These are phyloP conservation scores for Syritta pipiens DNA, from an alignment of 2,888 invertebrate genomes.

Conservation along the genomic window DNA sequence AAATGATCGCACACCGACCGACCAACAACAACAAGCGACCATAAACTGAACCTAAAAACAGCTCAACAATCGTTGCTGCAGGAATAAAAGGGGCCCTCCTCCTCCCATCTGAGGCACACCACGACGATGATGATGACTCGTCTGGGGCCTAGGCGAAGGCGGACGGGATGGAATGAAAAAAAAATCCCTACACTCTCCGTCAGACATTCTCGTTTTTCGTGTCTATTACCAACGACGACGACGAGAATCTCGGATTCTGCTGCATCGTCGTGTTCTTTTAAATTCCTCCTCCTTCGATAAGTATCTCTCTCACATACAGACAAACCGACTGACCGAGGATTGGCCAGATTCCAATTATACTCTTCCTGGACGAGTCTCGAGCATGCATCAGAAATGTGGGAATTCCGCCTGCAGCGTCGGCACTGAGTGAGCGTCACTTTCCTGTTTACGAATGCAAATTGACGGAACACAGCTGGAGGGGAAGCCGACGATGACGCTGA, in stretches of 20 bases:
- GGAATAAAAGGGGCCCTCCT: conserved; percentile 50
- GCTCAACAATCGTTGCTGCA: conserved; percentile 33
- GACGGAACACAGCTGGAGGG: conserved; percentile 8
- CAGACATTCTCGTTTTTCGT: conserved; percentile 51
- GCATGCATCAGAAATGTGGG: conserved; percentile 62
- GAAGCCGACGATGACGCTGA: too few relatives aligned
- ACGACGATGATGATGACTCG: conserved; percentile 46
- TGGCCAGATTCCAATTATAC: conserved; percentile 59
- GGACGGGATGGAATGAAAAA: background rate
- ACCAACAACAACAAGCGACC: conserved; percentile 35
- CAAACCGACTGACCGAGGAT: conserved; percentile 30
- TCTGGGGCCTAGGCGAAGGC: conserved; percentile 20
- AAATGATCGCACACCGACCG: conserved; percentile 51
- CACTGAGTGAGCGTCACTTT: conserved; percentile 41
- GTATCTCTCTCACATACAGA: conserved; percentile 8
- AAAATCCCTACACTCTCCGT: conserved; percentile 14
- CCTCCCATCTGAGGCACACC: too few relatives aligned
- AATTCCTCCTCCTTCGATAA: conserved; percentile 27
- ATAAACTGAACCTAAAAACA: conserved; percentile 42
- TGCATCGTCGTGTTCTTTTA: conserved; percentile 26
- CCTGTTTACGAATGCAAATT: conserved; percentile 59
- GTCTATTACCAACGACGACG: conserved; percentile 55
- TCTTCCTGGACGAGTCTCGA: conserved; percentile 53
- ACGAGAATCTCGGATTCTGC: conserved; percentile 48
- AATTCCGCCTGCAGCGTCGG: conserved; percentile 45